Percentiles rank a stretch among this genome's conserved stretches.
Conservation (phyloP, 2,797 vertebrate species). For the Percopsis omiscomaycus region DNA sequence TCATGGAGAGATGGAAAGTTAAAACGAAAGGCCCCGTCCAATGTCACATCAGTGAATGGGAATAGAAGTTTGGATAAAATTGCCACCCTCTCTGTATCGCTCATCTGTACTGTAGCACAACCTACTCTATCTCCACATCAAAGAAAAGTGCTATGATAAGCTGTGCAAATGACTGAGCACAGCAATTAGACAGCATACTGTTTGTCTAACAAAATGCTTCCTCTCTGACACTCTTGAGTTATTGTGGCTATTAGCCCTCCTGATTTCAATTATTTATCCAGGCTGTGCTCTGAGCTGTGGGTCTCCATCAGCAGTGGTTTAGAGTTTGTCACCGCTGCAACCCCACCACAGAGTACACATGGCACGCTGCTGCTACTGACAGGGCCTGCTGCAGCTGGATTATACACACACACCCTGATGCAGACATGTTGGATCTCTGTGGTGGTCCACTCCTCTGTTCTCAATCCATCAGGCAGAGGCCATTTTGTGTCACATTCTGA, state of each 20-base stretch:
- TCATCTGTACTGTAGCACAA: slow-evolving; percentile 29
- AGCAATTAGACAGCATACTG: slow-evolving; percentile 92
- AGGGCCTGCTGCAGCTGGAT: slow-evolving; percentile 72
- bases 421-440: slow-evolving; percentile 81
- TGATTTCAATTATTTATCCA: slow-evolving; percentile 90
- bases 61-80: too few species aligned
- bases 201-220: slow-evolving; percentile 90
- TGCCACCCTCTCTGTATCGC: slow-evolving; percentile 20
- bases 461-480: slow-evolving; percentile 77
- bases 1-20: too few species aligned
- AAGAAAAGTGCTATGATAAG: slow-evolving; percentile 68
- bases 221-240: slow-evolving; percentile 88
- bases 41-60: too few species aligned
- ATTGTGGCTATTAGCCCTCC: slow-evolving; percentile 89
- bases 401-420: slow-evolving; percentile 54
- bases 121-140: slow-evolving; percentile 54
- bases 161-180: slow-evolving; percentile 86
- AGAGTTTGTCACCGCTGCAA: slow-evolving; percentile 60
- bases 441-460: slow-evolving; percentile 74
- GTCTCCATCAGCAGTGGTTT: slow-evolving; percentile 77
- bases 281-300: slow-evolving; percentile 69
- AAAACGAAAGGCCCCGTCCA: too few species aligned
- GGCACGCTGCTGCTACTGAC: slow-evolving; percentile 57
- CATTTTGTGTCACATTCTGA: slow-evolving; percentile 73
- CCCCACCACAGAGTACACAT: slow-evolving; percentile 66